Evolutionary conservation across 2,888 invertebrate species (phyloP), one percentile per base, ranked within the genome.

Genomic region (Cyrtodaria siliqua): DNA sequence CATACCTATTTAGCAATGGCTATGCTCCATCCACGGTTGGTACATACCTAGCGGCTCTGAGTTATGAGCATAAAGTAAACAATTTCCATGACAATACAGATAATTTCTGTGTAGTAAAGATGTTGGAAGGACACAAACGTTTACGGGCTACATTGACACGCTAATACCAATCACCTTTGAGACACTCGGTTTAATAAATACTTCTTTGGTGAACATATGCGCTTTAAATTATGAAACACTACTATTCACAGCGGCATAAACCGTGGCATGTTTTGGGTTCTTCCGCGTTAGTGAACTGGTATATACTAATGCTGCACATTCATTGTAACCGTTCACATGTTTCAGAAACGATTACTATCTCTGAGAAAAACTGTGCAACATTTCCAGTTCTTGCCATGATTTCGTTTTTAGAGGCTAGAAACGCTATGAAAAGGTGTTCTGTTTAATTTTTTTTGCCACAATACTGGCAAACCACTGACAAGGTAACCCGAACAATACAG

Each of bases 201-300:
- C 27, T 12, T 49, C 24, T 9, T 23, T 78, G 24, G 33, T 59
- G 2, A 18, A 3, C 18, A 47, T 78, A 16, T 78, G 77, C 29
- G 38, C 16, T 9, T 62, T 40, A 24, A 16, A 14, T 1, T 77
- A 63, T 63, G 71, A 77, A 49, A 23, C 59, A 0, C 27, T 18
- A 6, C 47, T 77, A 8, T 77, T 68, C 27, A 42, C 24, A 52
- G 52, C 63, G 18, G 68, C 72, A 33, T 69, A 50, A 55, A 14
- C 56, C 14, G 16, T 78, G 16, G 72, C 78, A 12, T 69, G 64
- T 53, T 66, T 55, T 66, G 69, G 66, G 16, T 57, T 69, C 23
- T 62, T 70, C 2, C 2, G 70, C 24, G 70, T 73, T 6, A 61
- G 69, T 12, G 67, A 76, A 38, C 33, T 71, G 9, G 44, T 44